A percentile compares a stretch with the other conserved stretches of the same genome.
Evolutionary conservation across 2,888 invertebrate genomes (phyloP).

Genomic region (Acronicta aceris): DNA sequence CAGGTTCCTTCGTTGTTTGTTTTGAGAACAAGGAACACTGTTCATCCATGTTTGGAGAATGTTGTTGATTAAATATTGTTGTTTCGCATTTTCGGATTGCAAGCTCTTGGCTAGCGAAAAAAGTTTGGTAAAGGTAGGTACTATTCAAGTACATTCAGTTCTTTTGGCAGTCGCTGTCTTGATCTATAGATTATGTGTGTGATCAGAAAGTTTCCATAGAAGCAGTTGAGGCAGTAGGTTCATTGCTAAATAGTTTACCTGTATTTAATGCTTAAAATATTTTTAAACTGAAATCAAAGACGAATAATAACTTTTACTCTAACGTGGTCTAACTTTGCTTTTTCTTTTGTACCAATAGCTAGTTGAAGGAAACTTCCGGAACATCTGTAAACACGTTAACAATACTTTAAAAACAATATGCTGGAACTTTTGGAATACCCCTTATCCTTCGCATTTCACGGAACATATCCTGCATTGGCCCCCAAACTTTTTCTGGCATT

Average conservation of each 20-base stretch:
- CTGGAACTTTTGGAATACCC: slow-evolving; percentile 30
- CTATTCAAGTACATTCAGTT: too few relatives aligned
- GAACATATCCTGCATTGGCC: slow-evolving; percentile 30
- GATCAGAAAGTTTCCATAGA: too few relatives aligned
- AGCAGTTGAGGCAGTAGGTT: too few relatives aligned
- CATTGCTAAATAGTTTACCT: too few relatives aligned
- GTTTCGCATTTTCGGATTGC: not conserved
- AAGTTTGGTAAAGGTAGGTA: not conserved
- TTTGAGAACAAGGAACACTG: slow-evolving; percentile 5
- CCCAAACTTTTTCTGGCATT: slow-evolving; percentile 33
- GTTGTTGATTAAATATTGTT: slow-evolving; percentile 1
- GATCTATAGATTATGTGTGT: too few relatives aligned
- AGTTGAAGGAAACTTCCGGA: slow-evolving; percentile 10
- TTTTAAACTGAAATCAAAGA: too few relatives aligned
- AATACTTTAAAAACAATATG: slow-evolving; percentile 36
- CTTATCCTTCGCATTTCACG: slow-evolving; percentile 31
- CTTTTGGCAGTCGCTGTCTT: too few relatives aligned
- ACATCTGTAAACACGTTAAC: slow-evolving; percentile 28
- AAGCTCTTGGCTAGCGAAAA: not conserved
- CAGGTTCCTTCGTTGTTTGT: slow-evolving; percentile 8
- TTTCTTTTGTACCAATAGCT: slow-evolving; percentile 2
- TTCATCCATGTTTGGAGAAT: slow-evolving; percentile 2
- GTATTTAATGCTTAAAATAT: too few relatives aligned
- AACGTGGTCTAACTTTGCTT: not conserved
- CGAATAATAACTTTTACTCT: not conserved